Evolutionary conservation across 2,113 vertebrate genomes (phyloP).

Genomic region (Cygnus buccinator): DNA sequence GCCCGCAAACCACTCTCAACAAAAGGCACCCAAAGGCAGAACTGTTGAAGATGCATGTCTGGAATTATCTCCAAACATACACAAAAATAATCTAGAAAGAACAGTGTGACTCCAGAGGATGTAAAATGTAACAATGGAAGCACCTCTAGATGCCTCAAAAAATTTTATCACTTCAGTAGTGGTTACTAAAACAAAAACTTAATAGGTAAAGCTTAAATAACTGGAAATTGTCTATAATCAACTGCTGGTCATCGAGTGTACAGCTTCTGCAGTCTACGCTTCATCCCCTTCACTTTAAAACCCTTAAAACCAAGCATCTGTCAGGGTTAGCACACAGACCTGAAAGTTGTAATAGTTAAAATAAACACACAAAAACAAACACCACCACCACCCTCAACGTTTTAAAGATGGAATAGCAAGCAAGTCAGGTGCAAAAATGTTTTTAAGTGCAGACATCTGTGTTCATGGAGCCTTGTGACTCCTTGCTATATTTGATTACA

Average conservation of each 20-base stretch:
- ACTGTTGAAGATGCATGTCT: neutral
- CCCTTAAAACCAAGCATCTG: neutral
- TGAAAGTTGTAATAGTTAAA: neutral
- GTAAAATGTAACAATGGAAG: neutral
- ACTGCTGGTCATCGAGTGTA: neutral
- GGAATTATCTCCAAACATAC: neutral
- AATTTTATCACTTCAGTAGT: neutral
- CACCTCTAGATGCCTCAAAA: neutral
- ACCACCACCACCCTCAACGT: too few relatives aligned
- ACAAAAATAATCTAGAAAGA: neutral
- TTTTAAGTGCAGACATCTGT: neutral
- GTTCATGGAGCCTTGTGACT: neutral
- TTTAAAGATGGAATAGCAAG: neutral
- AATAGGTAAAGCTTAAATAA: neutral
- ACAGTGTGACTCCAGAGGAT: neutral
- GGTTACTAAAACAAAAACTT: neutral
- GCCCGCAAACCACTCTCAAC: neutral
- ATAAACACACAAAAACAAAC: neutral
- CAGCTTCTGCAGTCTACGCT: neutral
- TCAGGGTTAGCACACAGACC: neutral
- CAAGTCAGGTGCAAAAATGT: neutral
- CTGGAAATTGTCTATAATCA: neutral
- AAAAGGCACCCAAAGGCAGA: neutral
- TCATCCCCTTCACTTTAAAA: neutral
- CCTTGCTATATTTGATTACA: neutral